Conservation (phyloP, 2,888 invertebrate genomes). For the Willowsia nigromaculata region DNA sequence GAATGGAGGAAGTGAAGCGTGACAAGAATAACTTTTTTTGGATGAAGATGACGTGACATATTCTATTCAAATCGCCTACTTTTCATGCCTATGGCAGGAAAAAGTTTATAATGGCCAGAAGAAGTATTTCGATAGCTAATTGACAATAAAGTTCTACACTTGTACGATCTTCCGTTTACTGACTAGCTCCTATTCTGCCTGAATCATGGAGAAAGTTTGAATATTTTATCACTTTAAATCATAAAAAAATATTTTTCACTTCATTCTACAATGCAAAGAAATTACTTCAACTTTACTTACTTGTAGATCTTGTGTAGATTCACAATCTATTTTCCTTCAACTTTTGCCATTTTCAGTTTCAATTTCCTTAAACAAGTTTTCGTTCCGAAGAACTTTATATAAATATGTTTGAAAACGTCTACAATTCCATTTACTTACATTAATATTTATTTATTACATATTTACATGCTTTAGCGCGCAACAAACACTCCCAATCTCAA, state of each 20-base stretch:
- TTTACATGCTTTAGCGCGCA: no score
- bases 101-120: neutral
- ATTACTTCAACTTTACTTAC: no score
- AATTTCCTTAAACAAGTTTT: neutral
- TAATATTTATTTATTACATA: neutral
- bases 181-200: neutral
- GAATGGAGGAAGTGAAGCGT: conserved; percentile 50
- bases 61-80: neutral
- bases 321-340: neutral
- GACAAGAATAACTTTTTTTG: conserved; percentile 44
- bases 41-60: conserved; percentile 48
- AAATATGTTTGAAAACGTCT: no score
- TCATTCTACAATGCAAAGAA: neutral
- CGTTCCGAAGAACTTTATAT: no score
- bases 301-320: no score
- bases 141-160: neutral
- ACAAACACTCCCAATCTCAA: no score
- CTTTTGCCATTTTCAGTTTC: neutral
- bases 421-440: neutral
- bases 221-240: neutral
- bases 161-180: neutral
- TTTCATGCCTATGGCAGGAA: neutral
- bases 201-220: neutral
- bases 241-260: neutral
- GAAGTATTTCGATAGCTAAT: neutral